Percentiles rank a stretch among this genome's conserved stretches.
Conservation (phyloP, 2,888 invertebrate genomes). For the Hemithea aestivaria region DNA sequence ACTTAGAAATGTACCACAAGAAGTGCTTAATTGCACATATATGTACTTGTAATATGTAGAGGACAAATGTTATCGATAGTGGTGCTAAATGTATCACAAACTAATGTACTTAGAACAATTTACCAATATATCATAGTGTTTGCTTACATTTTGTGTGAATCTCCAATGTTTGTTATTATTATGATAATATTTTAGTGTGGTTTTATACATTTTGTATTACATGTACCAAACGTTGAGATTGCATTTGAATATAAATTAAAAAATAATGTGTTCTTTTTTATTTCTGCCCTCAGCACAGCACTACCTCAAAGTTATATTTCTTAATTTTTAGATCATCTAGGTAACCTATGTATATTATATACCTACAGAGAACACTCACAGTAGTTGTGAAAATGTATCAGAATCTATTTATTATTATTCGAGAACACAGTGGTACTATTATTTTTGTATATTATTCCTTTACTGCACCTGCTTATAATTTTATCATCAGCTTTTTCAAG, state of each 20-base stretch:
- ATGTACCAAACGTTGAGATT: slow-evolving; percentile 75
- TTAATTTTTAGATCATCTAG: too few relatives aligned
- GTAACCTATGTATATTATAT: too few relatives aligned
- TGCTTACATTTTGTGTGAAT: slow-evolving; percentile 53
- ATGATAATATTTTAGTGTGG: slow-evolving; percentile 50
- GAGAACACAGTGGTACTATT: not conserved
- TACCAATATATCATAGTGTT: slow-evolving; percentile 29
- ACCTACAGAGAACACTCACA: too few relatives aligned
- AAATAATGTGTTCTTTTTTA: slow-evolving; percentile 50
- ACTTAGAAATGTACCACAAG: slow-evolving; percentile 2
- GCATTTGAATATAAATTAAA: slow-evolving; percentile 69
- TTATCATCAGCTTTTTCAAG: slow-evolving; percentile 21
- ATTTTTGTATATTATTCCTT: not conserved
- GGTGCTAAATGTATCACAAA: slow-evolving; percentile 33
- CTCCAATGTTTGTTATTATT: slow-evolving; percentile 51
- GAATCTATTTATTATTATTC: too few relatives aligned
- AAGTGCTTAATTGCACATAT: slow-evolving; percentile 5
- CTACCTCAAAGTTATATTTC: not conserved
- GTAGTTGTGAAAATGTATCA: too few relatives aligned
- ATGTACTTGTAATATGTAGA: slow-evolving; percentile 13
- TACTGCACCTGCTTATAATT: slow-evolving; percentile 4
- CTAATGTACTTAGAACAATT: slow-evolving; percentile 37
- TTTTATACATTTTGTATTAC: slow-evolving; percentile 77
- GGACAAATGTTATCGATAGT: slow-evolving; percentile 19
- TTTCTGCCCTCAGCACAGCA: slow-evolving; percentile 11